Conservation (phyloP, 2,797 vertebrate species). For the Chelon labrosus region DNA sequence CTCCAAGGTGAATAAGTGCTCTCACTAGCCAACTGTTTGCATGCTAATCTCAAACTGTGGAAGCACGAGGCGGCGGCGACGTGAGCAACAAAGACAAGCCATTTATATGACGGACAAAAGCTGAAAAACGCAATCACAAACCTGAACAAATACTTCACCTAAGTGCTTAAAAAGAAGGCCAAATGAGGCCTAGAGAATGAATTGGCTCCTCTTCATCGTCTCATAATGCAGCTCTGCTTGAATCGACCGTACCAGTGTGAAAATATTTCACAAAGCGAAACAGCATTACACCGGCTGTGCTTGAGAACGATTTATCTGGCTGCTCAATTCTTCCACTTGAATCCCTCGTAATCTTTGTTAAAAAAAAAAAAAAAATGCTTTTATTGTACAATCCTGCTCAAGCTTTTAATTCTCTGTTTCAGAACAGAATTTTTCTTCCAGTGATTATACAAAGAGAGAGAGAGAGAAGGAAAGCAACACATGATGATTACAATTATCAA, state of each 20-base stretch:
- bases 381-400: not conserved
- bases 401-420: not conserved
- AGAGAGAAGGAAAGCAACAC: not conserved
- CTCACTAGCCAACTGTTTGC: constrained; percentile 20
- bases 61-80: constrained; percentile 29
- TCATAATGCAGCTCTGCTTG: not conserved
- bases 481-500: not conserved
- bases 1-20: constrained; percentile 65
- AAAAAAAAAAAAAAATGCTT: not conserved
- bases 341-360: not conserved
- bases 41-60: constrained; percentile 9
- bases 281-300: not conserved
- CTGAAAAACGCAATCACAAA: not conserved
- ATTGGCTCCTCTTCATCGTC: not conserved
- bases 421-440: too few species aligned
- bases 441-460: not conserved
- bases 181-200: not conserved
- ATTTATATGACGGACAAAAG: constrained; percentile 19
- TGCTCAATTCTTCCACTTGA: not conserved
- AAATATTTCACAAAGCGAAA: not conserved
- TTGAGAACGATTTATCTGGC: not conserved
- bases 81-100: constrained; percentile 5
- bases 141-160: constrained; percentile 18
- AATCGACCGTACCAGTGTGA: not conserved
- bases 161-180: constrained; percentile 4